Conservation (phyloP, 37 sponge, comb jelly and placozoan genomes). For the Geodia barretti region DNA sequence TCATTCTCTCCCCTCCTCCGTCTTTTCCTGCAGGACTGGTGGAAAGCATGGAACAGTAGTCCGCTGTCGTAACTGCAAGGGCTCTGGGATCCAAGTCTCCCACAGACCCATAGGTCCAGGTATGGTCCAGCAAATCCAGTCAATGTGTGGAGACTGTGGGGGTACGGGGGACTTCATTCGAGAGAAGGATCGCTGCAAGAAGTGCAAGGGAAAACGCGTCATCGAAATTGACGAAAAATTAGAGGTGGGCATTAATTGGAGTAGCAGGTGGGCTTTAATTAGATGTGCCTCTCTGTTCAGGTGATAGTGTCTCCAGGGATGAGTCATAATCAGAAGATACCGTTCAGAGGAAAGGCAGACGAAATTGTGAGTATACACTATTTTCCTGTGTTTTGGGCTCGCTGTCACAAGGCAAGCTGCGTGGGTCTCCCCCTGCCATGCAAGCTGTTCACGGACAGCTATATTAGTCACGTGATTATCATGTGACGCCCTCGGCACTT, state of each 20-base stretch:
- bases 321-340: constrained; percentile 81
- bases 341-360: constrained; percentile 78
- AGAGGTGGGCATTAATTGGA: constrained; percentile 50
- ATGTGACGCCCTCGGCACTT: too few relatives aligned
- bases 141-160: constrained; percentile 69
- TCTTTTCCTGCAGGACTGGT: constrained; percentile 56
- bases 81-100: constrained; percentile 68
- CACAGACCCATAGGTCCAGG: constrained; percentile 69
- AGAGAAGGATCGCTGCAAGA: constrained; percentile 87
- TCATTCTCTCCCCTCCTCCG: background rate
- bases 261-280: background rate
- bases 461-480: too few relatives aligned
- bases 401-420: too few relatives aligned
- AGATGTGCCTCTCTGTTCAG: too few relatives aligned
- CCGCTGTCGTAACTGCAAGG: constrained; percentile 79
- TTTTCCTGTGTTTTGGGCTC: too few relatives aligned
- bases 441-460: too few relatives aligned
- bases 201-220: constrained; percentile 84
- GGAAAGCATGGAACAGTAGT: constrained; percentile 79
- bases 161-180: constrained; percentile 80
- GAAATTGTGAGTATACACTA: constrained; percentile 46
- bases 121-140: constrained; percentile 90
- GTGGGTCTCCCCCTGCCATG: too few relatives aligned
- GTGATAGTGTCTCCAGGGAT: constrained; percentile 81
- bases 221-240: constrained; percentile 65